Evolutionary conservation across 2,888 invertebrate species (phyloP).

Genomic region (Gerris lacustris): DNA sequence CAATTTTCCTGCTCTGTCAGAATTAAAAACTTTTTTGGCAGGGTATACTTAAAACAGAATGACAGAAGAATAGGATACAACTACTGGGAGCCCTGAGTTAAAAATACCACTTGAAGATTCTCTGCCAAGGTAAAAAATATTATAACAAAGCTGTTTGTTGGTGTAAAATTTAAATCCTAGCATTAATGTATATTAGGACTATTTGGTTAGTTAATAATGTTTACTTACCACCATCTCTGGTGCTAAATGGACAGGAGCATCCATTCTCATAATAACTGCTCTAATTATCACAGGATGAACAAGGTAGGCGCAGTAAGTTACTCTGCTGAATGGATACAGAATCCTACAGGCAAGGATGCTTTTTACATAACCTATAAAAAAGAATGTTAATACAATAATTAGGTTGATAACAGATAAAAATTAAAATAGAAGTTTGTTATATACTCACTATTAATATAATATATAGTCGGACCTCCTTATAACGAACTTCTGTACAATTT

Average conservation of each 20-base stretch:
- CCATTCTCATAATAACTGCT: slow-evolving; percentile 65
- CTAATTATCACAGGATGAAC: slow-evolving; percentile 73
- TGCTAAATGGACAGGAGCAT: slow-evolving; percentile 68
- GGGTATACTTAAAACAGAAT: no score
- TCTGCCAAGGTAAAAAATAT: no score
- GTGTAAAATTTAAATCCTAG: no score
- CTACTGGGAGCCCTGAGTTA: no score
- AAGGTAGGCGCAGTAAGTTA: slow-evolving; percentile 76
- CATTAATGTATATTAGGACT: no score
- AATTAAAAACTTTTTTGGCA: no score
- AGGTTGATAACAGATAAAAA: slow-evolving; percentile 1
- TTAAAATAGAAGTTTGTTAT: slow-evolving; percentile 3
- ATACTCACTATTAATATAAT: background rate
- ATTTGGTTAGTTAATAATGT: background rate
- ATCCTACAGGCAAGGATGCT: slow-evolving; percentile 59
- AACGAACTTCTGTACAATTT: no score
- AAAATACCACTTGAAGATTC: no score
- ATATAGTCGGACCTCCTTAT: no score
- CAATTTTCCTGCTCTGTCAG: no score
- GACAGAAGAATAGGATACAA: no score
- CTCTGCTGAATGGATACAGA: slow-evolving; percentile 71
- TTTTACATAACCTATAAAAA: slow-evolving; percentile 46
- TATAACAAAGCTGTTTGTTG: no score
- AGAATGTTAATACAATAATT: background rate
- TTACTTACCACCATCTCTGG: slow-evolving; percentile 58